Evolutionary conservation across 2,888 invertebrate species (phyloP).

Genomic region (Cheilosia variabilis): DNA sequence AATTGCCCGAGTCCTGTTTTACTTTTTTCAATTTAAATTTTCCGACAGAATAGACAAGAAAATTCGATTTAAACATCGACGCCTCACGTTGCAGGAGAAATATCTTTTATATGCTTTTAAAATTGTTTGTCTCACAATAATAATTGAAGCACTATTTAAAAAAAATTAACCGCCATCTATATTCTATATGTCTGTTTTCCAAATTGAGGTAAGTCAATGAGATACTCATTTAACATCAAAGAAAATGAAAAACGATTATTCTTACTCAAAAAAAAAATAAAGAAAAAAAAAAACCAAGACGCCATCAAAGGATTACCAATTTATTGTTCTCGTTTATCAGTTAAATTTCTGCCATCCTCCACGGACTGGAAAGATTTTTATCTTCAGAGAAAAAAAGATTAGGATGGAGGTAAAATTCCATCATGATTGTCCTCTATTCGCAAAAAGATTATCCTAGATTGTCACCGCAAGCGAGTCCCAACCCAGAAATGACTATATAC

Average conservation of each 20-base stretch:
- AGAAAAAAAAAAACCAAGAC: too few relatives aligned
- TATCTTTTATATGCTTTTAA: too few relatives aligned
- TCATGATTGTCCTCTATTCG: conserved; percentile 38
- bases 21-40: too few relatives aligned
- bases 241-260: conserved; percentile 50
- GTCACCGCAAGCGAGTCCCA: conserved; percentile 66
- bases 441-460: conserved; percentile 62
- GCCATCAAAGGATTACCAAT: conserved; percentile 46
- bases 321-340: conserved; percentile 66
- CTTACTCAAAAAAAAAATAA: conserved; percentile 10
- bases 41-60: too few relatives aligned
- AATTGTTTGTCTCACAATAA: too few relatives aligned
- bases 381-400: conserved; percentile 8
- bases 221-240: conserved; percentile 42
- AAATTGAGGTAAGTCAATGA: conserved; percentile 9
- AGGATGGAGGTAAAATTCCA: conserved; percentile 30
- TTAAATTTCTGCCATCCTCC: conserved; percentile 44
- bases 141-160: neutral
- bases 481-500: conserved; percentile 41
- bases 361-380: conserved; percentile 13
- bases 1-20: too few relatives aligned
- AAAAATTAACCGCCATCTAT: neutral
- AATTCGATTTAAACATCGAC: too few relatives aligned
- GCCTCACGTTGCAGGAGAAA: neutral
- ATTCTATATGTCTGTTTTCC: neutral